These are phyloP conservation scores for Orius laevigatus DNA, from an alignment of 1,140 invertebrate genomes.

Conservation along the genomic window DNA sequence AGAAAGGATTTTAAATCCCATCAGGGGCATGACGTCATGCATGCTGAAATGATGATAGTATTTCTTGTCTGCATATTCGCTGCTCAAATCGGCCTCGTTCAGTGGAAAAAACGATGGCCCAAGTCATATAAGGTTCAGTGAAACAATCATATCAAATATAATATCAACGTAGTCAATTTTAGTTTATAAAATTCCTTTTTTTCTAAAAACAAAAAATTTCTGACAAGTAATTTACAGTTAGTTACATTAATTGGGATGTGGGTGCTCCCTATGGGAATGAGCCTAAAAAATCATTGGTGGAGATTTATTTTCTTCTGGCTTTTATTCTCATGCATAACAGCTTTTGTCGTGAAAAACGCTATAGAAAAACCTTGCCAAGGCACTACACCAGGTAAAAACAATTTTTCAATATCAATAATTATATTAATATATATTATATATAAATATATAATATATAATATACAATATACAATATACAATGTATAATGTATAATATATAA, in stretches of 20 bases:
- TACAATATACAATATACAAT: too few species aligned
- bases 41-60: conserved; percentile 91
- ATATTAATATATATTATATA: too few species aligned
- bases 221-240: too few species aligned
- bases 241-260: too few species aligned
- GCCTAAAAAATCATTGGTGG: conserved; percentile 71
- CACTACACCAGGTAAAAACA: conserved; percentile 79
- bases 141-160: too few species aligned
- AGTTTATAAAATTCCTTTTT: too few species aligned
- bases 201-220: too few species aligned
- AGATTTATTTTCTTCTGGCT: conserved; percentile 88
- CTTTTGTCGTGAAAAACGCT: conserved; percentile 68
- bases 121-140: conserved; percentile 91
- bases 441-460: too few species aligned
- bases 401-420: too few species aligned
- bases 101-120: conserved; percentile 89
- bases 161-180: too few species aligned
- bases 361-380: conserved; percentile 71
- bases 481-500: too few species aligned
- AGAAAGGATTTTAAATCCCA: conserved; percentile 31
- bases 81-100: conserved; percentile 77
- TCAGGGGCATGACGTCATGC: conserved; percentile 92
- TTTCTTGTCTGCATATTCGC: conserved; percentile 72
- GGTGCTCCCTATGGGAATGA: conserved; percentile 79
- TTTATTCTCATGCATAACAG: conserved; percentile 68